Conservation (phyloP, 2,888 invertebrate species). For the Dorcus parallelipipedus region DNA sequence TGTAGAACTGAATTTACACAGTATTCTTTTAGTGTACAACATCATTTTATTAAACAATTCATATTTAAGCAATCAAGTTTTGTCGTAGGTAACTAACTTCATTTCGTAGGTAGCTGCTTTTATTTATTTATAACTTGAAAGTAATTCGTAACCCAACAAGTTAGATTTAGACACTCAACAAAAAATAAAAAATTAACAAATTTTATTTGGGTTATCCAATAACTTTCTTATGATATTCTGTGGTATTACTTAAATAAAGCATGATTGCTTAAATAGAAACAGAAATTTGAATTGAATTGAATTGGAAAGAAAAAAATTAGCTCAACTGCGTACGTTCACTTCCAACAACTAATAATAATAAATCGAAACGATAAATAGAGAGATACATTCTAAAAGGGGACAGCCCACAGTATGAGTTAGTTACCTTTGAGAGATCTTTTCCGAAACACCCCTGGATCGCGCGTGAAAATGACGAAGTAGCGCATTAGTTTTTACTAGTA, state of each 20-base stretch:
- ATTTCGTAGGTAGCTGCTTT: not conserved
- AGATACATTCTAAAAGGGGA: constrained; percentile 51
- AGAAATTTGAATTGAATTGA: not conserved
- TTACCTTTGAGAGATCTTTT: constrained; percentile 96
- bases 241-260: not conserved
- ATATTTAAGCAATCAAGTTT: constrained; percentile 12
- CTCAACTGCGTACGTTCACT: constrained; percentile 43
- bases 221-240: not conserved
- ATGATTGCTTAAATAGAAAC: constrained; percentile 11
- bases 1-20: constrained; percentile 40
- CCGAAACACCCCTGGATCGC: constrained; percentile 86
- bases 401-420: constrained; percentile 56
- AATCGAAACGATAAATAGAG: constrained; percentile 32
- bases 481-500: constrained; percentile 43
- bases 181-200: too few species aligned
- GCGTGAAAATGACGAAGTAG: constrained; percentile 54
- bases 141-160: too few species aligned
- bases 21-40: constrained; percentile 19
- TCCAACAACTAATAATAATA: constrained; percentile 26
- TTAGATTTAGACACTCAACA: too few species aligned
- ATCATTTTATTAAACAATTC: not conserved
- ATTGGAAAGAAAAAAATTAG: not conserved
- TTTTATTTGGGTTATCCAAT: not conserved
- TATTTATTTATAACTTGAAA: too few species aligned
- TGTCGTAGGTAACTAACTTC: constrained; percentile 8